A percentile compares a stretch with the other conserved stretches of the same genome.
phyloP scores from a whole-genome alignment of 2,888 invertebrate species.

The Mystacides longicornis region DNA sequence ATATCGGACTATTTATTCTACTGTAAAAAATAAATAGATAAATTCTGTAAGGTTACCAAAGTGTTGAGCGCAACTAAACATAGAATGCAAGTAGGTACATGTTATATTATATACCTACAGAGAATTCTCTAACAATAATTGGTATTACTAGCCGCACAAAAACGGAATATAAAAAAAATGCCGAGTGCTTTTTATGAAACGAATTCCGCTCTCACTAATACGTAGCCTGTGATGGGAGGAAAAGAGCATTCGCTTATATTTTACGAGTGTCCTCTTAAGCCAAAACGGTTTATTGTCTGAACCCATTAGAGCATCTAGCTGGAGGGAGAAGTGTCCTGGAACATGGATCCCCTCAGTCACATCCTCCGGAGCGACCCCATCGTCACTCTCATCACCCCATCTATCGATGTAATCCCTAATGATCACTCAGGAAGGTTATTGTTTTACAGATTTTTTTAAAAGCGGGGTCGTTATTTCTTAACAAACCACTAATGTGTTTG shows the following conservation, averaged over 20 bases:
- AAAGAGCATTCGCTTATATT: constrained; percentile 24
- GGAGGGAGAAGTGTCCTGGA: not conserved
- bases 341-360: not conserved
- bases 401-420: constrained; percentile 17
- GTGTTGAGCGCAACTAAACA: not conserved
- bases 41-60: not conserved
- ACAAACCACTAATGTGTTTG: not conserved
- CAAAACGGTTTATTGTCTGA: constrained; percentile 26
- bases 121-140: not conserved
- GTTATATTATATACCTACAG: too few relatives aligned
- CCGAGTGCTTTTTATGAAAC: not conserved
- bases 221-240: constrained; percentile 5
- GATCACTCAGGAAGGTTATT: constrained; percentile 8
- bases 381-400: not conserved
- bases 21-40: not conserved
- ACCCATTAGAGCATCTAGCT: constrained; percentile 23
- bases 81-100: too few relatives aligned
- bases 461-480: not conserved
- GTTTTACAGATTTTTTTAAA: constrained; percentile 4
- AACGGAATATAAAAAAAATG: not conserved
- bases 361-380: not conserved
- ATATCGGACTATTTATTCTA: too few relatives aligned
- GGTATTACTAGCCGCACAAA: not conserved
- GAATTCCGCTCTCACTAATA: not conserved
- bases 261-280: constrained; percentile 20